Conservation (phyloP, 2,888 invertebrate species). For the Ochropacha duplaris region DNA sequence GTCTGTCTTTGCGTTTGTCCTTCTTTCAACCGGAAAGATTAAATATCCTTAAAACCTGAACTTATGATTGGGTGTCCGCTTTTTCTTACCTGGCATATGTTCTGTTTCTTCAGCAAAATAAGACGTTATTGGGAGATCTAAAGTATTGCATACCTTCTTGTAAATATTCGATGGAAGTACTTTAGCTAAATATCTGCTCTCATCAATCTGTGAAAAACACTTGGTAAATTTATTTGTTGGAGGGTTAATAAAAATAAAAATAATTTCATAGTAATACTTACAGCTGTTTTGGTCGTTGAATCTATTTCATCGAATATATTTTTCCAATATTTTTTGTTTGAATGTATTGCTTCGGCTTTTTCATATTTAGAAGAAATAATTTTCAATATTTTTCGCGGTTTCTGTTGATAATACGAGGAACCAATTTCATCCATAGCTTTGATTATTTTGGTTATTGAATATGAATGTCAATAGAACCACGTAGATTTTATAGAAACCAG, state of each 20-base stretch:
- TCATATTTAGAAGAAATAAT: constrained; percentile 59
- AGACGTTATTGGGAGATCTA: constrained; percentile 47
- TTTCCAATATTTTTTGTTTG: constrained; percentile 66
- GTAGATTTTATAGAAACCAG: constrained; percentile 30
- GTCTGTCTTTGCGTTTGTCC: too few relatives aligned
- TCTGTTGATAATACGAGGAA: constrained; percentile 23
- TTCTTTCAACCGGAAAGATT: too few relatives aligned
- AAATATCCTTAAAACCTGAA: too few relatives aligned
- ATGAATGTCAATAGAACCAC: constrained; percentile 18
- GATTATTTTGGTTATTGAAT: constrained; percentile 11
- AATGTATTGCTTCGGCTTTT: constrained; percentile 47
- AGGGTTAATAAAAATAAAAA: not conserved
- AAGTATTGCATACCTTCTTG: constrained; percentile 59
- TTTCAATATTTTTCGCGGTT: constrained; percentile 53
- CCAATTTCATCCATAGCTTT: constrained; percentile 19
- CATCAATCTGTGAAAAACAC: constrained; percentile 40
- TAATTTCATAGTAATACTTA: constrained; percentile 28
- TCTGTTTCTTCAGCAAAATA: constrained; percentile 18
- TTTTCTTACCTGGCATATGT: constrained; percentile 35
- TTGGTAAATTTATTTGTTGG: not conserved
- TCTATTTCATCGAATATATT: constrained; percentile 53
- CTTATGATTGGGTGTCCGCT: too few relatives aligned
- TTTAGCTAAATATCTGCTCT: constrained; percentile 55
- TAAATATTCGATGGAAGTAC: constrained; percentile 64
- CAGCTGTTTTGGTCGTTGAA: constrained; percentile 29